Base-by-base conservation (phyloP, 2,888 invertebrate genomes). In the Nebria salina region DNA sequence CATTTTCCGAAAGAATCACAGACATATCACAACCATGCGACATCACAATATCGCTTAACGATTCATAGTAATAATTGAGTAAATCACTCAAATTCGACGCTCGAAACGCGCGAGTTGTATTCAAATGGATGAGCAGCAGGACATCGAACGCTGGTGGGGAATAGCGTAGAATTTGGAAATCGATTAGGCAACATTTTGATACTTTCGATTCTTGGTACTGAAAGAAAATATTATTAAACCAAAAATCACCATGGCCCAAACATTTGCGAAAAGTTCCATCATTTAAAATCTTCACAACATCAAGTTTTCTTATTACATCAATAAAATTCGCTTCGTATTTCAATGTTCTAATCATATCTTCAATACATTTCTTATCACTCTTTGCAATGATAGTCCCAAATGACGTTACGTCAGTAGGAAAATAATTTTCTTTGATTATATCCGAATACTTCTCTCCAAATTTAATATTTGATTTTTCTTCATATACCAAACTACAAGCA, bases 401-500 rank as follows among this genome's bases (percentile, higher is more conserved):
- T 15, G n/a, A 26, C 11, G 83, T 84, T 20, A 85, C 83, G 43
- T 82, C 82, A 13, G 82, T 75, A 6, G 82, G 70, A 54, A 84
- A 83, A n/a, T 86, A 64, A 54, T 84, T 84, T 13, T 86, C 85
- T 74, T 84, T 81, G 6, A 87, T 83, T 11, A 85, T 72, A 11
- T 84, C 81, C 1, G 83, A 81, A 77, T 85, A 84, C n/a, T 84
- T 82, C 1, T 85, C 84, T 6, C 70, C 13, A 76, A 87, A 65
- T 66, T 84, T 83, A 15, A 84, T 81, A 0, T 83, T 82, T 80
- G 84, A 85, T 11, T 85, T 86, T 82, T 89, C 88, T 86, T 92
- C 91, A 83, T 88, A 90, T 72, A 91, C 86, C 7, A 92, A 88
- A 7, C 90, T 88, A 15, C 89, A 87, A 0, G 90, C 89, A 82